A percentile compares a stretch with the other conserved stretches of the same genome.
These are phyloP conservation scores for Alaudala cheleensis DNA, from an alignment of 2,113 vertebrate genomes.

Conservation along the genomic window DNA sequence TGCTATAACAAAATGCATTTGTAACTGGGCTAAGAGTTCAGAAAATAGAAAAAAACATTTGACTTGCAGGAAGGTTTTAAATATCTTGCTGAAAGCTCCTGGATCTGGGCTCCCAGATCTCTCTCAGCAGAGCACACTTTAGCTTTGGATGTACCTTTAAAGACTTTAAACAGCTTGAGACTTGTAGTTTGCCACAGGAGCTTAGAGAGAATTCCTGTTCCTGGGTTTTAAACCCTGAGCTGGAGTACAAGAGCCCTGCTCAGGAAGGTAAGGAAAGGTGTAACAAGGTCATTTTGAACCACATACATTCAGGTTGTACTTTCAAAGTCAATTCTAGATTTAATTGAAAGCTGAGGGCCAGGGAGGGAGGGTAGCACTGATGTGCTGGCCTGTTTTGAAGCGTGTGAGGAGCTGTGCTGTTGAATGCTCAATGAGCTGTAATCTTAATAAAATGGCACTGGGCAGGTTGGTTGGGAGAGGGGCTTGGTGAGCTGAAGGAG, in stretches of 20 bases:
- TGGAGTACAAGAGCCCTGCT: conserved; percentile 59
- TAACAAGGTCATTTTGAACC: conserved; percentile 74
- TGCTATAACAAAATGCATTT: background rate
- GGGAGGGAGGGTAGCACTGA: conserved; percentile 51
- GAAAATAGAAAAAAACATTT: background rate
- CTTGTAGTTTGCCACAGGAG: conserved; percentile 64
- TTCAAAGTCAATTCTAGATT: conserved; percentile 77
- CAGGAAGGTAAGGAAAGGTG: conserved; percentile 67
- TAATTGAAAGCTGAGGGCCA: conserved; percentile 76
- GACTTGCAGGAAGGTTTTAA: background rate
- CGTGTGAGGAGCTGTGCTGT: conserved; percentile 32
- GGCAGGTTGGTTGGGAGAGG: conserved; percentile 7
- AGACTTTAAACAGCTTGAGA: conserved; percentile 78
- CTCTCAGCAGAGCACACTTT: conserved; percentile 59
- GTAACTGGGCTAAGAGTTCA: background rate
- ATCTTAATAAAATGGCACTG: conserved; percentile 41
- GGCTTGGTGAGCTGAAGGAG: conserved; percentile 9
- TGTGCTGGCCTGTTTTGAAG: conserved; percentile 65
- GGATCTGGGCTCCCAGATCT: conserved; percentile 47
- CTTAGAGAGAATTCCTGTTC: conserved; percentile 69
- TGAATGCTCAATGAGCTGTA: conserved; percentile 15
- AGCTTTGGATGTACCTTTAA: conserved; percentile 71
- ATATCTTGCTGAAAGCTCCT: conserved; percentile 38
- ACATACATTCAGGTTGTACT: conserved; percentile 53
- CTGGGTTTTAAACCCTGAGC: conserved; percentile 73